Evolutionary conservation across 2,797 vertebrate genomes (phyloP).

Genomic region (Apodemus agrarius): DNA sequence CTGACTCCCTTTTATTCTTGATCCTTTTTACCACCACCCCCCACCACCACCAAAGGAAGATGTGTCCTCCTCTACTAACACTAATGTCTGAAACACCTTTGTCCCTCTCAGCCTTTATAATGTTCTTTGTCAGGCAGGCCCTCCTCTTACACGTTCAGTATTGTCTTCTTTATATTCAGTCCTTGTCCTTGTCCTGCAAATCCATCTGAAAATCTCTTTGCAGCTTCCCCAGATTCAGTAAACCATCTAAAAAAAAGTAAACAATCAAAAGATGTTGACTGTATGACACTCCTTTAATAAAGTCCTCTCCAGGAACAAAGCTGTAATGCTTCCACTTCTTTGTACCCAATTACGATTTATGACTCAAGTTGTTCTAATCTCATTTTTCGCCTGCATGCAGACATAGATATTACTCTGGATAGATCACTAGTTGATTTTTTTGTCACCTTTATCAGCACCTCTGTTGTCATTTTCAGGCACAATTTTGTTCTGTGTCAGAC

Average conservation of each 20-base stretch:
- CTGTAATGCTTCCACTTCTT: neutral
- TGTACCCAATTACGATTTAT: neutral
- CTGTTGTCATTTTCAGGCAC: neutral
- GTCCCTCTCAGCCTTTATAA: neutral
- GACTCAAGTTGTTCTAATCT: slow-evolving; percentile 37
- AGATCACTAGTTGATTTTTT: neutral
- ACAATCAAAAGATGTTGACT: slow-evolving; percentile 36
- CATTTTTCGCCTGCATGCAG: neutral
- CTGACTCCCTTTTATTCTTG: slow-evolving; percentile 51
- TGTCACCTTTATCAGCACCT: neutral
- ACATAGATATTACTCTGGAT: neutral
- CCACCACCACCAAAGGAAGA: neutral
- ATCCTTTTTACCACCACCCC: neutral
- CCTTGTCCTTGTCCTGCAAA: slow-evolving; percentile 28
- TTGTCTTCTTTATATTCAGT: slow-evolving; percentile 15
- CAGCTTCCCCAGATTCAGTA: slow-evolving; percentile 34
- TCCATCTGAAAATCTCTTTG: slow-evolving; percentile 22
- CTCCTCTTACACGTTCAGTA: slow-evolving; percentile 22
- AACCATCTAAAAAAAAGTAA: slow-evolving; percentile 24
- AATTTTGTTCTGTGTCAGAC: neutral
- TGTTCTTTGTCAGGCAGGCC: neutral
- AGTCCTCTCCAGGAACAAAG: neutral
- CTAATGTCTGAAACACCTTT: neutral
- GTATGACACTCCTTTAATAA: neutral
- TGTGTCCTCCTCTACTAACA: neutral